Base-by-base conservation (phyloP, 2,888 invertebrate genomes). In the Apotomis turbidana region DNA sequence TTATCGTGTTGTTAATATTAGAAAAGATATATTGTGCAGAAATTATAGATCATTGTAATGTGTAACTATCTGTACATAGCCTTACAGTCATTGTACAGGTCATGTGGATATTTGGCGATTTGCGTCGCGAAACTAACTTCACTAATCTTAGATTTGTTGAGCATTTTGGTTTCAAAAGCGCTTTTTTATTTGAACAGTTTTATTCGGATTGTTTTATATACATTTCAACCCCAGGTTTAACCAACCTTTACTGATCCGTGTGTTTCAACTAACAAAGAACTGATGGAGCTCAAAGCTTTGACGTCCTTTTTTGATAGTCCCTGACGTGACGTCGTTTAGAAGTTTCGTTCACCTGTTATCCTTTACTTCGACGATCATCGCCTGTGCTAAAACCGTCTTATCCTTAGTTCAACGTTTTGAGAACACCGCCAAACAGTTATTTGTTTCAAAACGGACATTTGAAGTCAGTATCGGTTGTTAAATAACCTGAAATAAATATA, bases 91-190 rank as follows among this genome's bases (percentile, higher is more conserved):
- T 75, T 93, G 93, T 93, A 90, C 91, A 91, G 93, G 93, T 93
- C 90, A 93, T 93, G 93, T 93, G 93, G 93, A 93, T 93, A 93
- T 93, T 93, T 93, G 88, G 92, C 93, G 93, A 93, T 91, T 87
- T 85, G 88, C 87, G 90, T 90, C 90, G 90, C 88, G 90, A 84
- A 82, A 57, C 4, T 67, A 62, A 61, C 54, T 57, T 70, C 58
- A 58, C 78, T 86, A 82, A 81, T 74, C 76, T 66, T 73, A 66
- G 41, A 64, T 64, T 69, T 54, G 76, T 83, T 85, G 84, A 78
- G 85, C 88, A 86, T 85, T 86, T 87, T 77, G 82, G 81, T 87
- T 87, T 82, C 51, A 61, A 74, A 72, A 82, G 82, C 80, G 88
- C 88, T 90, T 90, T 74, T 87, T 76, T 75, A 38, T 57, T 61